Evolutionary conservation across 23 tunicate genomes (phyloP), one percentile per base, ranked within the genome.

Genomic region (Styela plicata): DNA sequence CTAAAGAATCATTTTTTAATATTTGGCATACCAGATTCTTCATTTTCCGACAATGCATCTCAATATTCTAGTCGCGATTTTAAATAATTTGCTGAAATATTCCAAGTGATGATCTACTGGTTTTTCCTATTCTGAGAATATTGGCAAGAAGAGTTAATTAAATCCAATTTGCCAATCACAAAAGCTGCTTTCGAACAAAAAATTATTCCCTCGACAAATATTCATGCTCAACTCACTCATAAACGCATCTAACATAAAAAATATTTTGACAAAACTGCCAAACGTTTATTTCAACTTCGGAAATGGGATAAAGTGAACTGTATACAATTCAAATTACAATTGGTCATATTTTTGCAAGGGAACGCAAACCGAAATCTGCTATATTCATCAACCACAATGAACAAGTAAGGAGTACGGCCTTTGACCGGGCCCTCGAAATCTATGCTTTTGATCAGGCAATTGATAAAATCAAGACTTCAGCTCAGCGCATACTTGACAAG

Each of bases 251-350:
- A 53, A 20, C 74, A 80, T 17, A 33, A 80, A 80, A 44, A 44
- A 13, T 44, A 44, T 44, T 44, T 44, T 44, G 57, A 44, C 13
- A 21, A 31, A 19, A n/a, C 36, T 2, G 36, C 71, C 2, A 79
- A 79, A n/a, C 70, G 70, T 18, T 63, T 79, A 27, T 16, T 33
- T 13, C 36, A 3, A 28, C 57, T 79, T 31, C 52, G 61, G 32
- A 74, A 21, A 74, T 62, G 80, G 10, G 80, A 74, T 35, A 36
- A 34, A 74, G 80, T 74, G 80, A 44, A n/a, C n/a, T n/a, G n/a
- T n/a, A n/a, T n/a, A n/a, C n/a, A n/a, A n/a, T n/a, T n/a, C n/a
- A n/a, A n/a, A n/a, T n/a, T n/a, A n/a, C n/a, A n/a, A n/a, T n/a
- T n/a, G n/a, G n/a, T n/a, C n/a, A n/a, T n/a, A n/a, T n/a, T n/a